A percentile compares a stretch with the other conserved stretches of the same genome.
These are phyloP conservation scores for Gymnocypris eckloni DNA, from an alignment of 2,797 vertebrate genomes.

Conservation along the genomic window DNA sequence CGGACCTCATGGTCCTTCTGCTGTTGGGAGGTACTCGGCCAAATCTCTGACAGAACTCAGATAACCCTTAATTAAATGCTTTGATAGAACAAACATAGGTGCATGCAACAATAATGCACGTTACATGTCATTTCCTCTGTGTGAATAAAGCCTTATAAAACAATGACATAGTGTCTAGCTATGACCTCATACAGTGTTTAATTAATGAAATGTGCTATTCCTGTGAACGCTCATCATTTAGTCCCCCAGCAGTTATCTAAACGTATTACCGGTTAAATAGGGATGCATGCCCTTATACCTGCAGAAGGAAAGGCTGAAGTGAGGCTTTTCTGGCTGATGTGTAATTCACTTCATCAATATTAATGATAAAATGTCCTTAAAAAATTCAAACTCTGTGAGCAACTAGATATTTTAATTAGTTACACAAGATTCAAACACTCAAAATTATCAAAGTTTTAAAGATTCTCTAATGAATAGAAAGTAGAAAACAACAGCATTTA, in stretches of 20 bases:
- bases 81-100: not conserved
- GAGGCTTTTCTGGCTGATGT: slow-evolving; percentile 30
- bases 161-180: not conserved
- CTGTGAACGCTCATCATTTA: not conserved
- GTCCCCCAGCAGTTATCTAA: not conserved
- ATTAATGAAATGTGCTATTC: not conserved
- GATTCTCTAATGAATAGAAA: not conserved
- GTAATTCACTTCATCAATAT: slow-evolving; percentile 67
- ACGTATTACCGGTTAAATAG: not conserved
- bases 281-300: not conserved
- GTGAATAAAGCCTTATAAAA: not conserved
- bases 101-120: not conserved
- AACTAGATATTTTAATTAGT: too few species aligned
- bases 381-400: not conserved
- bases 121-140: not conserved
- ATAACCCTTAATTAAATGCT: not conserved
- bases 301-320: slow-evolving; percentile 18
- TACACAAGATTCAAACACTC: too few species aligned
- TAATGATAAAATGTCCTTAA: too few species aligned
- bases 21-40: slow-evolving; percentile 88
- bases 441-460: too few species aligned
- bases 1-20: slow-evolving; percentile 96
- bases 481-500: not conserved
- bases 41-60: not conserved
- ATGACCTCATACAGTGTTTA: not conserved